Evolutionary conservation across 2,113 vertebrate genomes (phyloP).

Genomic region (Halcyon malimbica): DNA sequence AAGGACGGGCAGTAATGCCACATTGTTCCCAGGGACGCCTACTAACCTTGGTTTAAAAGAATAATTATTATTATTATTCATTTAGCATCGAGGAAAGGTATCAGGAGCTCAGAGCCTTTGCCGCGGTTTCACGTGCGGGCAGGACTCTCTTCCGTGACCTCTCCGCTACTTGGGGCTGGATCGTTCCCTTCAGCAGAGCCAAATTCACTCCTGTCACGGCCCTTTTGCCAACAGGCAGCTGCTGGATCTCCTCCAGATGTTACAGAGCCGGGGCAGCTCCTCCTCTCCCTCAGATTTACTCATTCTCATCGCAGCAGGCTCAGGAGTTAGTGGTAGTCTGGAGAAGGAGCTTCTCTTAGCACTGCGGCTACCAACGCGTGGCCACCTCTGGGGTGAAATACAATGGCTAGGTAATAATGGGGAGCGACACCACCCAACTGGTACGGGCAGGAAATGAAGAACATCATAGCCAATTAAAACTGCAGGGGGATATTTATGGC

Average conservation of each 20-base stretch:
- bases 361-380: neutral
- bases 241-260: neutral
- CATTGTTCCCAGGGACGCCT: constrained; percentile 27
- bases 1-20: constrained; percentile 4
- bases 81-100: neutral
- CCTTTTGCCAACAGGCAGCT: neutral
- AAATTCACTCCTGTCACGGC: neutral
- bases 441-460: constrained; percentile 63
- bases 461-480: constrained; percentile 65
- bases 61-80: neutral
- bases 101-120: neutral
- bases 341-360: neutral
- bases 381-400: neutral
- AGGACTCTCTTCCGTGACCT: neutral
- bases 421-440: constrained; percentile 26
- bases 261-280: neutral
- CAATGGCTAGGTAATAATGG: neutral
- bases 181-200: neutral
- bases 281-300: neutral
- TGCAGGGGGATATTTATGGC: constrained; percentile 65
- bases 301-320: neutral
- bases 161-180: neutral
- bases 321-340: neutral
- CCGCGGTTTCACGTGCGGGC: fast-evolving
- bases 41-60: neutral